Base-by-base conservation (phyloP, 1,140 invertebrate species). In the Cyrtorhinus lividipennis region DNA sequence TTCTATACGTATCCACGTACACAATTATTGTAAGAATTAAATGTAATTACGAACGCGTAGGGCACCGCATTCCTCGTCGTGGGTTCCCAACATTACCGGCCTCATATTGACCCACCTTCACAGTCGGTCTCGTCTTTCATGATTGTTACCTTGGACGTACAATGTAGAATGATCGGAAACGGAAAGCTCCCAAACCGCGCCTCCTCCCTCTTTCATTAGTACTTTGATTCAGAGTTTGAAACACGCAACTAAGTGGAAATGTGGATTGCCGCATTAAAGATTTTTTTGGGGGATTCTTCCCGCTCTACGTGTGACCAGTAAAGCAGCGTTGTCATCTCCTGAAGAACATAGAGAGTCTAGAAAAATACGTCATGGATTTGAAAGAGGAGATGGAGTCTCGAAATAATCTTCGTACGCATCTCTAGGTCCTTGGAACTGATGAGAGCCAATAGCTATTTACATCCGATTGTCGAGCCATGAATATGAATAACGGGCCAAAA, bases 21-120 rank as follows among this genome's bases (percentile, higher is more conserved):
- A 22, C 48, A 12, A 15, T 53, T 53, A 53, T 22, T 53, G 12
- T 53, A 53, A 53, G 48, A 53, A 53, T 53, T 53, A 53, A 53
- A 53, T 3, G 48, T 53, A 53, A 53, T 53, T 53, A 53, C 48
- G 8, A 10, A 53, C 10, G 48, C 12, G 48, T 53, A 53, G 48
- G 5, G 48, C 48, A 53, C 48, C 48, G 48, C 48, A 53, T 53
- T 53, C 48, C 48, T 10, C 8, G 18, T 10, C 5, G 8, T 5
- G 5, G 10, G 10, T 53, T 20, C 48, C 48, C 10, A 53, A 53
- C 48, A 53, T 53, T 53, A 53, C 48, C 20, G 48, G 10, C n/a
- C n/a, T 22, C 20, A 3, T 12, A 53, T 53, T 53, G 48, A 53
- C 20, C 48, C 48, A 53, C 48, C 48, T 44, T 8, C 8, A 20